Evolutionary conservation across 2,797 vertebrate species (phyloP), one percentile per base, ranked within the genome.

Genomic region (Eurystomus glaucurus): DNA sequence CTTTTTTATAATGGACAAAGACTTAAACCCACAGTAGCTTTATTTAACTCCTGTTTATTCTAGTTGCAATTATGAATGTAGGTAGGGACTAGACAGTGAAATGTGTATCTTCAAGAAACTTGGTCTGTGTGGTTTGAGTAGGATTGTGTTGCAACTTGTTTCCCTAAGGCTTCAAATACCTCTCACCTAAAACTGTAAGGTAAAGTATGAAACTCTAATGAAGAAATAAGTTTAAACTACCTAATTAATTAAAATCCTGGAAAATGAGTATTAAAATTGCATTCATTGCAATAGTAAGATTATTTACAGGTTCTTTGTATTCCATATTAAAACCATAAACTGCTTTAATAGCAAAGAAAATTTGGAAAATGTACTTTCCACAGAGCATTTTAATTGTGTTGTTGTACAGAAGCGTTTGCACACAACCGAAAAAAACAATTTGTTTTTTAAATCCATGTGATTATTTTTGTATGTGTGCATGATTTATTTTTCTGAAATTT

Each of bases 11-110:
- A 48, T 0, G 51, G 79, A 60, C 51, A 43, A 87, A 90, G 22
- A 51, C 35, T 74, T 57, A 85, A 84, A 93, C 45, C 31, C 37
- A 13, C 64, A 57, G 52, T 35, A 74, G 64, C 29, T 93, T 96
- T 85, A 79, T 91, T 92, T 91, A 93, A 95, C 60, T 85, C 45
- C 50, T 85, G 48, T 90, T 96, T 94, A 90, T 93, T 95, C 85
- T 75, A 46, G 45, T 26, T 45, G 61, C 57, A 93, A 91, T 95
- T 88, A 88, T 14, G 52, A 85, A 23, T 18, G 4, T 96, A 74
- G 87, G 78, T 50, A 78, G 26, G 11, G 33, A 66, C 64, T 39
- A 95, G 60, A 87, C 87, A 78, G 54, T 46, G 55, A 94, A 91
- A 92, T 50, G 29, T 35, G 48, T 85, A 35, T 83, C 66, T 85